Conservation (phyloP, 2,113 vertebrate genomes). For the Scartelaos histophorus region DNA sequence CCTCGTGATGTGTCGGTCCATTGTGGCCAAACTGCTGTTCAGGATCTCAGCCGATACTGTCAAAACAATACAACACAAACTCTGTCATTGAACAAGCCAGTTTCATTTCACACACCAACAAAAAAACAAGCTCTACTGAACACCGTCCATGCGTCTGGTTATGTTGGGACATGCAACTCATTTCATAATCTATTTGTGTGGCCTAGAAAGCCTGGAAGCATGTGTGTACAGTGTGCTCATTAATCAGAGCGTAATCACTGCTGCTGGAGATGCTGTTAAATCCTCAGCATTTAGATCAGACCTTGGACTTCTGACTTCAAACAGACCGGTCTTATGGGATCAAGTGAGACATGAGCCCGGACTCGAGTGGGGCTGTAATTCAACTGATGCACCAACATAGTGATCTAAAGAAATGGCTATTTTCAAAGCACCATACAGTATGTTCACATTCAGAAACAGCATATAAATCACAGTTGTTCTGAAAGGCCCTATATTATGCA, state of each 20-base stretch:
- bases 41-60: constrained; percentile 93
- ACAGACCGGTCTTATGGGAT: constrained; percentile 71
- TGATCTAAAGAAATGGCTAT: background rate
- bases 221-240: constrained; percentile 52
- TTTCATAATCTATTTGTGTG: constrained; percentile 41
- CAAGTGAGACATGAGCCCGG: constrained; percentile 53
- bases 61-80: constrained; percentile 23
- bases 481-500: too few species aligned
- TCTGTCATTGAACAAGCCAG: background rate
- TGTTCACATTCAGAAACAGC: background rate
- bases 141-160: background rate
- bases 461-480: background rate
- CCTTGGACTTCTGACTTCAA: constrained; percentile 77
- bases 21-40: constrained; percentile 86
- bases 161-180: constrained; percentile 38
- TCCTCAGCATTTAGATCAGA: constrained; percentile 68
- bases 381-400: constrained; percentile 48
- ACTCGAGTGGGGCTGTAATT: constrained; percentile 55
- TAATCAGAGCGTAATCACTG: constrained; percentile 78
- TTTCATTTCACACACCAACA: background rate
- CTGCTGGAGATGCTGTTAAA: constrained; percentile 65
- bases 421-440: background rate
- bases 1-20: constrained; percentile 87
- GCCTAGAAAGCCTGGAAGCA: constrained; percentile 42
- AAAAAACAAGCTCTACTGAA: constrained; percentile 3